Conservation (phyloP, 2,113 vertebrate species). For the Onychostruthus taczanowskii region DNA sequence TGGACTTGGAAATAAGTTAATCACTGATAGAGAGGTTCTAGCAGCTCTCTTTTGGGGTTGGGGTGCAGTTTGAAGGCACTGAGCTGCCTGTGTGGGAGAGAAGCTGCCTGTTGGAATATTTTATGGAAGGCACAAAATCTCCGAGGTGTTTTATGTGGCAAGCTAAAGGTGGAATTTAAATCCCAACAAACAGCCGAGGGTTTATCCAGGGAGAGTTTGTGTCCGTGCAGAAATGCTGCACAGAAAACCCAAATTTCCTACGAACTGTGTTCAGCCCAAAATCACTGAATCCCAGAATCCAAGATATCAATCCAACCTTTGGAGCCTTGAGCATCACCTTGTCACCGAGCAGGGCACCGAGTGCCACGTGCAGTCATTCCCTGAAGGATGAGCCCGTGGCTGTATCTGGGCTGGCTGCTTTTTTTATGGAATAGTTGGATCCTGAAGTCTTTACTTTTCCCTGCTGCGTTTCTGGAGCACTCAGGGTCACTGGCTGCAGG, state of each 20-base stretch:
- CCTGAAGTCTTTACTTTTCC: neutral
- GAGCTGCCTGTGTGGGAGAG: conserved; percentile 34
- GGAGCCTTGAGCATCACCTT: neutral
- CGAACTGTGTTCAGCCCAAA: neutral
- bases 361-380: neutral
- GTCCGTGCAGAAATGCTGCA: neutral
- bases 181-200: conserved; percentile 18
- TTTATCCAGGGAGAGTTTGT: neutral
- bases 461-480: neutral
- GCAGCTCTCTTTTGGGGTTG: neutral
- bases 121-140: conserved; percentile 3
- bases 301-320: neutral
- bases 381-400: neutral
- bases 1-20: neutral
- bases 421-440: neutral
- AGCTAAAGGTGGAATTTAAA: conserved; percentile 29
- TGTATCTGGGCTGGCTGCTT: neutral
- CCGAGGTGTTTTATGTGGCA: conserved; percentile 39
- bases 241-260: neutral
- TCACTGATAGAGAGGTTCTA: neutral
- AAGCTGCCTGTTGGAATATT: neutral
- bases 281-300: neutral
- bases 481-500: neutral
- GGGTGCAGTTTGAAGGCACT: neutral
- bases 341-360: fast-evolving